Base-by-base conservation (phyloP, 2,113 vertebrate genomes). In the Hippocampus guttulatus region DNA sequence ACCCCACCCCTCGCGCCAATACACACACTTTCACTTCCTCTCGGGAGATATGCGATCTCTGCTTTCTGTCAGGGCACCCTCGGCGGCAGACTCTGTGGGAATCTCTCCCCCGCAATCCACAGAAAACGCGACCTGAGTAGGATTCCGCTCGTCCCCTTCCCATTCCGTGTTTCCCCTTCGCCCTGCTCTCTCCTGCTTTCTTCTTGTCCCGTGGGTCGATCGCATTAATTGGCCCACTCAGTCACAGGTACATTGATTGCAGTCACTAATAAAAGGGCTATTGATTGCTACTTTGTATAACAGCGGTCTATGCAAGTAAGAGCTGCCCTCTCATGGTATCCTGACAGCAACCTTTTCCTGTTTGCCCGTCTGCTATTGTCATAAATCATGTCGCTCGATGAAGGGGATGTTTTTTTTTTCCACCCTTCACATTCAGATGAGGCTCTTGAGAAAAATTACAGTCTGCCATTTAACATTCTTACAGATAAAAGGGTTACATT, bases 61-160 rank as follows among this genome's bases (percentile, higher is more conserved):
- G 96, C 89, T 96, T 94, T 95, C 91, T 94, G 91, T 98, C 94
- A 95, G 87, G 2, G 45, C 83, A 91, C 93, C 89, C 86, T 93
- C 90, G 88, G 87, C 85, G 33, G 75, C 90, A 85, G 87, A 90
- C 87, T 87, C 82, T 93, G 94, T 97, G 95, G 94, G 95, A 97
- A 96, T 92, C 88, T 83, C 91, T 88, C 93, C 93, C 93, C 92
- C 79, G 79, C 89, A 45, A 10, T 91, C 85, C 64, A 76, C 74
- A 62, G 64, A 87, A 89, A 84, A 89, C 81, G 84, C 75, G 91
- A 90, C 84, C 75, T 75, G 23, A 90, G 91, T 87, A 93, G 93
- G 92, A 88, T 77, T 86, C 87, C 89, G 81, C 87, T 88, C 88
- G 79, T 78, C 76, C 70, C 72, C 71, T 70, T 62, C 76, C 74